Conservation (phyloP, 2,797 vertebrate genomes). For the Sebastes iracundus region DNA sequence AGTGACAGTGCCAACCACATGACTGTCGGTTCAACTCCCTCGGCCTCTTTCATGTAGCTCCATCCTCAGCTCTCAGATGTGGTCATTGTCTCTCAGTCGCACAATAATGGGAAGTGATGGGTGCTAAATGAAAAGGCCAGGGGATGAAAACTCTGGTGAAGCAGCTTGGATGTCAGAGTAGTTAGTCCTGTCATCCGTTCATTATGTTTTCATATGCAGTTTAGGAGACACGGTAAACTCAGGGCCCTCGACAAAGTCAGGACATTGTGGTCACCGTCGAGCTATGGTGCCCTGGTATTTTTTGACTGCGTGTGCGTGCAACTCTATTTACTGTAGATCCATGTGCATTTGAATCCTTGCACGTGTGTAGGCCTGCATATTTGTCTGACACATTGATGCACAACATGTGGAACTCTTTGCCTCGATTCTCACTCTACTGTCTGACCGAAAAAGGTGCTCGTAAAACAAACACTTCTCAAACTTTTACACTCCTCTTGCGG, state of each 20-base stretch:
- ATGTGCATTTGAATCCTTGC: constrained; percentile 28
- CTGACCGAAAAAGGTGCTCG: constrained; percentile 15
- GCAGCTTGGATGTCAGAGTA: constrained; percentile 72
- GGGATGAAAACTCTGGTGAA: constrained; percentile 77
- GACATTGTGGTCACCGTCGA: constrained; percentile 59
- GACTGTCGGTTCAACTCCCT: constrained; percentile 65
- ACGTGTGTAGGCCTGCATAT: constrained; percentile 42
- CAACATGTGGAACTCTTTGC: constrained; percentile 38
- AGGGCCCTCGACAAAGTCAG: constrained; percentile 57
- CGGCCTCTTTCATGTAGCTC: constrained; percentile 72
- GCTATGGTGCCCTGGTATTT: constrained; percentile 26
- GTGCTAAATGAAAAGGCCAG: constrained; percentile 79
- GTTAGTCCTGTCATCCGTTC: constrained; percentile 79
- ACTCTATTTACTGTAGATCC: constrained; percentile 2
- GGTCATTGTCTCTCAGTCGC: constrained; percentile 75
- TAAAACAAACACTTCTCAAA: constrained; percentile 24
- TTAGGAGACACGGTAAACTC: constrained; percentile 71
- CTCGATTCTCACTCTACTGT: constrained; percentile 10
- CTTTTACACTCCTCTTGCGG: not conserved
- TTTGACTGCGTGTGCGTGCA: constrained; percentile 36
- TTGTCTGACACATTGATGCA: constrained; percentile 50
- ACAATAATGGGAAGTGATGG: constrained; percentile 80
- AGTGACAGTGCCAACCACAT: constrained; percentile 61
- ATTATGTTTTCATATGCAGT: constrained; percentile 81
- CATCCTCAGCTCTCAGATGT: constrained; percentile 74